phyloP scores from a whole-genome alignment of 1,140 invertebrate genomes.

The Neotoxoptera formosana region DNA sequence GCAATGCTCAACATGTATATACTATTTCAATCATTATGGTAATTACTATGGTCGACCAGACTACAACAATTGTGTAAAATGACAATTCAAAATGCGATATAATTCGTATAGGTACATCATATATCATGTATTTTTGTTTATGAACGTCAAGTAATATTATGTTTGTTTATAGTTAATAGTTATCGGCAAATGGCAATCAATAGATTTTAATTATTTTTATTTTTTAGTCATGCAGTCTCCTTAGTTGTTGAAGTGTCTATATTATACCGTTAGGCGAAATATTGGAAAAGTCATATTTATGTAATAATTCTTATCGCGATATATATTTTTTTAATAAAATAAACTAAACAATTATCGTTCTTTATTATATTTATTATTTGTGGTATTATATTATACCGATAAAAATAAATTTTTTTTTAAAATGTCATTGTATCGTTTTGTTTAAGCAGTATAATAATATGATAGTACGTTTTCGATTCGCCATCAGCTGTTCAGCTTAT shows the following conservation, averaged over 20 bases:
- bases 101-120: not conserved
- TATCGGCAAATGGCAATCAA: not conserved
- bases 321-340: too few relatives aligned
- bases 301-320: not conserved
- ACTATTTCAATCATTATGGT: not conserved
- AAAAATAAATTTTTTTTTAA: not conserved
- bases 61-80: not conserved
- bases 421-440: not conserved
- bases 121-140: not conserved
- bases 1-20: not conserved
- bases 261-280: too few relatives aligned
- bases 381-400: too few relatives aligned
- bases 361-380: too few relatives aligned
- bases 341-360: too few relatives aligned
- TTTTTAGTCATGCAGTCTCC: not conserved
- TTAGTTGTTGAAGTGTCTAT: not conserved
- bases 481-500: too few relatives aligned
- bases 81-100: not conserved
- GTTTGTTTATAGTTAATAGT: not conserved
- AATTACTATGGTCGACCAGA: not conserved
- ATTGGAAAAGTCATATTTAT: not conserved
- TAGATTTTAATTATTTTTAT: not conserved
- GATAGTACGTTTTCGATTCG: not conserved
- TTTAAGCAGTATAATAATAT: not conserved
- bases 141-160: not conserved